These are phyloP conservation scores for Muscidifurax raptorellus DNA, from an alignment of 1,140 invertebrate genomes.

Conservation along the genomic window DNA sequence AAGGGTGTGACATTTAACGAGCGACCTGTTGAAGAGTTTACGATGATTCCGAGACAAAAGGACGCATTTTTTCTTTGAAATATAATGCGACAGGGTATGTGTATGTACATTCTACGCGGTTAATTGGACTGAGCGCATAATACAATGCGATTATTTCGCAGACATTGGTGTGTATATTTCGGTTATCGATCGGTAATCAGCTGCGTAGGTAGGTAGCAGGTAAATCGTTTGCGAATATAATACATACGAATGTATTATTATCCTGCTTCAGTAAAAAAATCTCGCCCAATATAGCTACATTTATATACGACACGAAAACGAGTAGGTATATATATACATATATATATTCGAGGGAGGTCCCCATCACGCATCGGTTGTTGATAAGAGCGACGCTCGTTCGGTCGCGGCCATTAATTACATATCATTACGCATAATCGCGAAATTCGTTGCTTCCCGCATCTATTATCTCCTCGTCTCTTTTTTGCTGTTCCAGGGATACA, in stretches of 20 bases:
- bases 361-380: neutral
- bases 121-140: too few relatives aligned
- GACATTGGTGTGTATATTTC: too few relatives aligned
- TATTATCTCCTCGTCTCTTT: neutral
- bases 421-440: constrained; percentile 50
- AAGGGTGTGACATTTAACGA: constrained; percentile 38
- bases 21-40: constrained; percentile 41
- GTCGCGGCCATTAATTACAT: constrained; percentile 47
- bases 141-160: too few relatives aligned
- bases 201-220: too few relatives aligned
- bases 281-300: neutral
- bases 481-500: neutral
- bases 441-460: constrained; percentile 27
- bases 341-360: neutral
- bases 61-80: neutral
- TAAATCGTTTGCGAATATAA: too few relatives aligned
- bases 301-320: neutral
- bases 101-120: neutral
- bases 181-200: too few relatives aligned
- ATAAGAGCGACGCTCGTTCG: neutral
- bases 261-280: neutral
- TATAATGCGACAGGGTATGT: neutral
- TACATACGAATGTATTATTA: too few relatives aligned
- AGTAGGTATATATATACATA: neutral
- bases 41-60: constrained; percentile 6